Conservation (phyloP, 2,888 invertebrate species). For the Hirtodrosophila confusa region DNA sequence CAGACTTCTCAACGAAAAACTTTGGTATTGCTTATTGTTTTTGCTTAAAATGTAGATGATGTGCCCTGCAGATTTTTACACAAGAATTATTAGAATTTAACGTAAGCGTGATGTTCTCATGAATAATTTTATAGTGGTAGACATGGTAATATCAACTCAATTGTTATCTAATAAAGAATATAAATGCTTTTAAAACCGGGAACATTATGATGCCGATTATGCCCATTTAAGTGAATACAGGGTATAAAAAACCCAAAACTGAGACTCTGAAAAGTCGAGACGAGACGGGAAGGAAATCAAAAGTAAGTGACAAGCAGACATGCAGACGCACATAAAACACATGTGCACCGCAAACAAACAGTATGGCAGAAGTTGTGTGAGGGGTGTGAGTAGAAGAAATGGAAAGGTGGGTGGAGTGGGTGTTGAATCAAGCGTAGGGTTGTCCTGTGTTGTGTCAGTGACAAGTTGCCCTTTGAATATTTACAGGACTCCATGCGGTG, state of each 20-base stretch:
- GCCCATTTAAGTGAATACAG: constrained; percentile 4
- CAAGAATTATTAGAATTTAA: too few species aligned
- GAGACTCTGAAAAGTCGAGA: constrained; percentile 12
- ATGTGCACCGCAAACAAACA: constrained; percentile 79
- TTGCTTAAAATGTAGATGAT: too few species aligned
- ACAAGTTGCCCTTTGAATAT: constrained; percentile 70
- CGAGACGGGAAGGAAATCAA: constrained; percentile 68
- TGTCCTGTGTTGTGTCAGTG: constrained; percentile 44
- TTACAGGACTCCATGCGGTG: constrained; percentile 40
- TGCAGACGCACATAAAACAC: constrained; percentile 76
- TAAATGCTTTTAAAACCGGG: too few species aligned
- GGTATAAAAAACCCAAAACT: constrained; percentile 25
- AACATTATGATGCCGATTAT: too few species aligned
- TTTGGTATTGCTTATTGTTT: too few species aligned
- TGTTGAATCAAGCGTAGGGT: background rate
- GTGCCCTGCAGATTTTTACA: too few species aligned
- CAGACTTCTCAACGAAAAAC: too few species aligned
- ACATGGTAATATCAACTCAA: too few species aligned
- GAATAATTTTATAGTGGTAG: too few species aligned
- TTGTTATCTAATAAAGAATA: too few species aligned
- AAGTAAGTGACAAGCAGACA: constrained; percentile 79
- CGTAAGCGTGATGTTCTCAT: too few species aligned
- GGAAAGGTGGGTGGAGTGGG: background rate
- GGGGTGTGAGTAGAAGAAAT: background rate
- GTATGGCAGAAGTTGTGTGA: constrained; percentile 44